These are phyloP conservation scores for Sardinella longiceps DNA, from an alignment of 2,797 vertebrate genomes.

Conservation along the genomic window DNA sequence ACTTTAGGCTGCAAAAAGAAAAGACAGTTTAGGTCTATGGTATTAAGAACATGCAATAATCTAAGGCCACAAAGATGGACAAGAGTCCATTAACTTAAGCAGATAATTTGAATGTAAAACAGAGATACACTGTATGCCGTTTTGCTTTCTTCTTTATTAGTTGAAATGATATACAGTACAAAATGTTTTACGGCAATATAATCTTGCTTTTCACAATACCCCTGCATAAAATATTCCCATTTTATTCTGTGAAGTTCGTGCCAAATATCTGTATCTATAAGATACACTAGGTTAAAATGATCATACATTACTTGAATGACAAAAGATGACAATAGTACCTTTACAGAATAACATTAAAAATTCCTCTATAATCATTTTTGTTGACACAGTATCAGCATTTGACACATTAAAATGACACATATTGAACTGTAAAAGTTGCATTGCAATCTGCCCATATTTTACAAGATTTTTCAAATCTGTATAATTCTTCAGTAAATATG, in stretches of 20 bases:
- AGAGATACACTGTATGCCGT: not conserved
- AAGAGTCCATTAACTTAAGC: not conserved
- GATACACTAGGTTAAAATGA: conserved; percentile 94
- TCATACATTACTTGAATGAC: conserved; percentile 80
- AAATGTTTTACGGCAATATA: conserved; percentile 92
- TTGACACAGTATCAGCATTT: conserved; percentile 78
- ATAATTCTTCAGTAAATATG: conserved; percentile 79
- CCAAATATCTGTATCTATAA: conserved; percentile 97
- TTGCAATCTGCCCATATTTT: conserved; percentile 93
- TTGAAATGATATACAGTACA: conserved; percentile 98
- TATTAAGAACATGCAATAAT: not conserved
- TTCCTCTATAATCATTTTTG: conserved; percentile 81
- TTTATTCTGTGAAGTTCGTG: conserved; percentile 89
- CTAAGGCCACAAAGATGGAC: not conserved
- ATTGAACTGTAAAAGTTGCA: conserved; percentile 89
- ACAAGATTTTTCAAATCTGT: conserved; percentile 81
- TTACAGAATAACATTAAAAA: conserved; percentile 88
- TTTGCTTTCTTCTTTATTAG: conserved; percentile 75
- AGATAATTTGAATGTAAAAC: not conserved
- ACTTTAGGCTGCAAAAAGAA: no score
- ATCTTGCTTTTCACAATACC: conserved; percentile 79
- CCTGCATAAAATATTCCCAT: conserved; percentile 87
- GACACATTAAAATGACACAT: conserved; percentile 86
- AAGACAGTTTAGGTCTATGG: no score
- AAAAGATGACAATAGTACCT: conserved; percentile 93